Conservation (phyloP, 2,888 invertebrate species). For the Phrixothrix hirtus region DNA sequence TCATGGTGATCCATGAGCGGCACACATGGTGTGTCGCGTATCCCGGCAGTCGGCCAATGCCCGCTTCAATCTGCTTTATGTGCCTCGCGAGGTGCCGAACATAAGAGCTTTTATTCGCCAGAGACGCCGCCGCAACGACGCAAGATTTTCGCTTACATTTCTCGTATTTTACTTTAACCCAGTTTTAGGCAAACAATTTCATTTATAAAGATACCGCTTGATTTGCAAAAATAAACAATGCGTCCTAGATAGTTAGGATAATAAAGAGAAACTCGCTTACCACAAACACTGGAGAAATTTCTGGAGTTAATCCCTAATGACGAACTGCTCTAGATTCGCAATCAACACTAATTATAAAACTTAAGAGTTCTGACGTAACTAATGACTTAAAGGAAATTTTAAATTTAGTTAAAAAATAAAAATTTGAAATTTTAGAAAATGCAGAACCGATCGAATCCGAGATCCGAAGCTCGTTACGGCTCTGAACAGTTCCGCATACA, state of each 20-base stretch:
- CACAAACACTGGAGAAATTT: constrained; percentile 27
- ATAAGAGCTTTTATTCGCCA: constrained; percentile 37
- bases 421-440: neutral
- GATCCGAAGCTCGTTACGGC: neutral
- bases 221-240: neutral
- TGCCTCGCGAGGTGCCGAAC: constrained; percentile 38
- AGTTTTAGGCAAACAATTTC: neutral
- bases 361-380: neutral
- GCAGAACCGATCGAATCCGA: neutral
- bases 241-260: constrained; percentile 5
- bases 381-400: too few relatives aligned
- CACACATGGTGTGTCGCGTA: constrained; percentile 36
- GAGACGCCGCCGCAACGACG: constrained; percentile 31
- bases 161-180: too few relatives aligned
- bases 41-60: constrained; percentile 42
- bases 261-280: constrained; percentile 14
- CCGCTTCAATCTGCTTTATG: constrained; percentile 39
- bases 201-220: neutral
- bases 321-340: constrained; percentile 16
- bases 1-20: constrained; percentile 30
- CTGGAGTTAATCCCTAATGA: constrained; percentile 32
- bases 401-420: too few relatives aligned
- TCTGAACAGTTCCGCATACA: neutral
- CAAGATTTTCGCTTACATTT: too few relatives aligned
- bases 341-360: constrained; percentile 11